Conservation (phyloP, 2,888 invertebrate species). For the Rhopalosiphum nymphaeae region DNA sequence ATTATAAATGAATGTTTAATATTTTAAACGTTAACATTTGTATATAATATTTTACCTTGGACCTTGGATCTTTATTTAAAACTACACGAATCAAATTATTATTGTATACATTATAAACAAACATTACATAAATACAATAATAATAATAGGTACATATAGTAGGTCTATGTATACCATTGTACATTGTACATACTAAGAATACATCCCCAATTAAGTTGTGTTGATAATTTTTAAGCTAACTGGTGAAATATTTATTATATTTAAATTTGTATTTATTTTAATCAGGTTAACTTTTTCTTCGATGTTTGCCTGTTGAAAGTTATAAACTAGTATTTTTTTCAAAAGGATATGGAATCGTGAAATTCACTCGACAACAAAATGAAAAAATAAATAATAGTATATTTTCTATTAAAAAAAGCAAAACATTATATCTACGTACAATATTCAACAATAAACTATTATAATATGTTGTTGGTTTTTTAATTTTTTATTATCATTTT, state of each 20-base stretch:
- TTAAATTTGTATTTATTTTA: neutral
- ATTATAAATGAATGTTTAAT: no score
- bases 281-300: neutral
- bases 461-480: neutral
- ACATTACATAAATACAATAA: no score
- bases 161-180: neutral
- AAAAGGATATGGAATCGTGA: neutral
- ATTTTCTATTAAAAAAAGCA: neutral
- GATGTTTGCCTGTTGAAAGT: neutral
- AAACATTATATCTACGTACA: neutral
- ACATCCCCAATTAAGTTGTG: neutral
- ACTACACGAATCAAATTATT: no score
- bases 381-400: neutral
- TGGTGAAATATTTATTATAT: neutral
- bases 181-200: neutral
- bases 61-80: no score
- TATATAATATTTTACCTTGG: no score
- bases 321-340: neutral
- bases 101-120: no score
- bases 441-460: neutral
- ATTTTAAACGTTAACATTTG: no score
- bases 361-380: neutral
- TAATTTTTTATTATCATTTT: accelerated
- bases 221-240: neutral
- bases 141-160: neutral